Evolutionary conservation across 2,797 vertebrate genomes (phyloP).

Genomic region (Eidolon dupreanum): DNA sequence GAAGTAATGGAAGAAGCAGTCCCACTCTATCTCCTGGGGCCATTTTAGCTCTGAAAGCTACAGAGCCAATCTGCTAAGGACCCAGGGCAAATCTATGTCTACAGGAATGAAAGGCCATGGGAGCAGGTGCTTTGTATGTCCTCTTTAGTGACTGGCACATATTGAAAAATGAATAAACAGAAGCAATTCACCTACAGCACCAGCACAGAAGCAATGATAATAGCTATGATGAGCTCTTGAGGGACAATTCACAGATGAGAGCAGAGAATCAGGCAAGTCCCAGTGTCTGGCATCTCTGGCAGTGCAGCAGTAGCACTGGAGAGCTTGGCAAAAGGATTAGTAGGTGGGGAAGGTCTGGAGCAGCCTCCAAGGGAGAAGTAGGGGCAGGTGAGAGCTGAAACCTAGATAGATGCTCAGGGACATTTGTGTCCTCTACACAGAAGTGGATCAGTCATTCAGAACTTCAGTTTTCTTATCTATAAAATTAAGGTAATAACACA

Average conservation of each 20-base stretch:
- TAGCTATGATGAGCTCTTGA: background rate
- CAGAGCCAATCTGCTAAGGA: background rate
- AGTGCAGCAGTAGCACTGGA: background rate
- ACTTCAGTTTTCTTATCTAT: background rate
- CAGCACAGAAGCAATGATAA: background rate
- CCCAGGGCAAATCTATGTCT: background rate
- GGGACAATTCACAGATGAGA: background rate
- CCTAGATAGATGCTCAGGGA: background rate
- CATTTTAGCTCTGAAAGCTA: background rate
- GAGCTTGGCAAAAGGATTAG: background rate
- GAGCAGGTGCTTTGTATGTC: background rate
- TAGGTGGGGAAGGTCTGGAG: background rate
- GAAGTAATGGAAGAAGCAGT: background rate
- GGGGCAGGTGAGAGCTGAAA: background rate
- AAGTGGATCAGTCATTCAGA: background rate
- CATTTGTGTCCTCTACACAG: background rate
- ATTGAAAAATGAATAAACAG: background rate
- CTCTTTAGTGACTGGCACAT: background rate
- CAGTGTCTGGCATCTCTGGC: background rate
- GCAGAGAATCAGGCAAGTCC: background rate
- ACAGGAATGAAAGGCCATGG: background rate
- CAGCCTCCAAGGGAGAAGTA: background rate
- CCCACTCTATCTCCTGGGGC: background rate
- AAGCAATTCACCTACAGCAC: background rate
- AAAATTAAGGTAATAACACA: background rate